Evolutionary conservation across 2,888 invertebrate species (phyloP).

Genomic region (Petrolisthes cinctipes): DNA sequence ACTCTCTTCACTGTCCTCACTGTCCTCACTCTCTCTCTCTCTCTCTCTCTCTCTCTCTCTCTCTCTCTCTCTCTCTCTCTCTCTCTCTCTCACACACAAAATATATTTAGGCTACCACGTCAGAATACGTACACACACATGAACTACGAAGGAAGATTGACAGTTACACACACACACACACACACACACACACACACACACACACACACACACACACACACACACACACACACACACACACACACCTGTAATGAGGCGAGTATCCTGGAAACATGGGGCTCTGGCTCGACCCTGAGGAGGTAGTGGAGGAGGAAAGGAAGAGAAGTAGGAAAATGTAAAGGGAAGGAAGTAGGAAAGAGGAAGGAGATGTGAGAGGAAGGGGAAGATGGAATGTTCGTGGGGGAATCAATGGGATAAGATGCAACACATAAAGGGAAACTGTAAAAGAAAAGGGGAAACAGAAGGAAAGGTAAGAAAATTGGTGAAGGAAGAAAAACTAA

Average conservation of each 20-base stretch:
- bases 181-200: slow-evolving; percentile 1
- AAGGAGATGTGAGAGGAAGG: neutral
- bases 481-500: too few relatives aligned
- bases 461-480: too few relatives aligned
- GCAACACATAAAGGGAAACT: too few relatives aligned
- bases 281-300: neutral
- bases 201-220: slow-evolving; percentile 1
- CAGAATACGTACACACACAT: too few relatives aligned
- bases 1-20: neutral
- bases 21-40: neutral
- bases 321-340: neutral
- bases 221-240: slow-evolving; percentile 1
- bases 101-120: too few relatives aligned
- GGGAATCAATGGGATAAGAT: too few relatives aligned
- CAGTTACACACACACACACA: slow-evolving; percentile 1
- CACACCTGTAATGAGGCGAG: neutral
- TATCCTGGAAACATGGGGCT: neutral
- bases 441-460: too few relatives aligned
- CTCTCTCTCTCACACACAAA: neutral
- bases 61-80: neutral
- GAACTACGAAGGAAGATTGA: too few relatives aligned
- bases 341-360: neutral
- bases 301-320: neutral
- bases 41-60: slow-evolving; percentile 12
- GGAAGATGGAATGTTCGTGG: too few relatives aligned